Conservation (phyloP, 2,113 vertebrate species). For the Pluvialis apricaria region DNA sequence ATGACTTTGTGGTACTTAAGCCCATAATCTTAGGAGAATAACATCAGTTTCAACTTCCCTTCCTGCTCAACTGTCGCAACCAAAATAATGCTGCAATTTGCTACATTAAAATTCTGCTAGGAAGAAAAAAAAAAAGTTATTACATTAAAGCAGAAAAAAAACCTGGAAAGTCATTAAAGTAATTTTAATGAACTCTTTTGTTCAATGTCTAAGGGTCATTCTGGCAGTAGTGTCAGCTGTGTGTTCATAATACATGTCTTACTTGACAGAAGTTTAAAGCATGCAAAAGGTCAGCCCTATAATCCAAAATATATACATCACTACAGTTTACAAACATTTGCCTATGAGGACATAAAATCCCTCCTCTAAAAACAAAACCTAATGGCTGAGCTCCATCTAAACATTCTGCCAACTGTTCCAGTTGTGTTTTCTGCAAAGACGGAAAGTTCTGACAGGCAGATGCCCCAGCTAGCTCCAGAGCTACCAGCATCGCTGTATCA, state of each 20-base stretch:
- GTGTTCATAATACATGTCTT: background rate
- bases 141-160: background rate
- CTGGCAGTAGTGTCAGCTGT: background rate
- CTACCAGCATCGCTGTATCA: background rate
- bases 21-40: slow-evolving; percentile 1
- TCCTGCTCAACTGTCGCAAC: slow-evolving; percentile 33
- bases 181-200: background rate
- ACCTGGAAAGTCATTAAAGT: background rate
- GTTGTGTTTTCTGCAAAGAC: background rate
- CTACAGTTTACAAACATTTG: background rate
- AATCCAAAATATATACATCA: background rate
- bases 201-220: background rate
- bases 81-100: slow-evolving; percentile 12
- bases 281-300: background rate
- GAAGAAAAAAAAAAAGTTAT: background rate
- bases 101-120: background rate
- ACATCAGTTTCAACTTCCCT: slow-evolving; percentile 37
- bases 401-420: background rate
- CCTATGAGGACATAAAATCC: background rate
- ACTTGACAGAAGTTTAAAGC: background rate
- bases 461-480: background rate
- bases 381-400: background rate
- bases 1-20: slow-evolving; percentile 38
- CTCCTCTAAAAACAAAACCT: background rate
- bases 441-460: background rate